Base-by-base conservation (phyloP, 92 coral and sea anemone species). In the Micromussa lordhowensis region DNA sequence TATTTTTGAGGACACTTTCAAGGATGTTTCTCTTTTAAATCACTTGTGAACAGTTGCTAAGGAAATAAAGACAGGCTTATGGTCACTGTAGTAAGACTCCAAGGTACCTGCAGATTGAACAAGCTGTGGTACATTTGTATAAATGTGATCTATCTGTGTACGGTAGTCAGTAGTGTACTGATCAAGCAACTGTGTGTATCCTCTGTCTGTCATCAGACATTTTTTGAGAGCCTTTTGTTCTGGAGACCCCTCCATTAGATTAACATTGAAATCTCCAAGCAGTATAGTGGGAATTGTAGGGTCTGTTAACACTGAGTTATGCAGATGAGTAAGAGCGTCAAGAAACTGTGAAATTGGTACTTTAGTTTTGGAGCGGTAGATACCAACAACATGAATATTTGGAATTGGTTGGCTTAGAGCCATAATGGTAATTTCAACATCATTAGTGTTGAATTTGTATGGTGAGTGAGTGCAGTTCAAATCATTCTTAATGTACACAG, bases 361-460 rank as follows among this genome's bases (percentile, higher is more conserved):
- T 82, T 72, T 83, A 51, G 55, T 28, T 77, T 86, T 94, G 5
- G 96, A n/a, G n/a, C n/a, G n/a, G n/a, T n/a, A n/a, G n/a, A n/a
- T n/a, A n/a, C n/a, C n/a, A n/a, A n/a, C n/a, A n/a, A n/a, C n/a
- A n/a, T n/a, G n/a, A n/a, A n/a, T n/a, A n/a, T n/a, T n/a, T n/a
- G n/a, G n/a, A n/a, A n/a, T n/a, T n/a, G n/a, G n/a, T n/a, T n/a
- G n/a, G n/a, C n/a, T n/a, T n/a, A n/a, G n/a, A n/a, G n/a, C 64
- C 35, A 40, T 82, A 11, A 91, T 78, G 63, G 94, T 91, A 19
- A 91, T 86, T 86, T 94, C 94, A 30, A 94, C 85, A 80, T 75
- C 59, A 77, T 89, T 87, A 75, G 34, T 83, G 92, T 91, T 93
- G 44, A 28, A 87, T 24, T 91, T 93, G 63, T n/a, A 69, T 34